Evolutionary conservation across 2,797 vertebrate genomes (phyloP).

Genomic region (Xenopus petersii): DNA sequence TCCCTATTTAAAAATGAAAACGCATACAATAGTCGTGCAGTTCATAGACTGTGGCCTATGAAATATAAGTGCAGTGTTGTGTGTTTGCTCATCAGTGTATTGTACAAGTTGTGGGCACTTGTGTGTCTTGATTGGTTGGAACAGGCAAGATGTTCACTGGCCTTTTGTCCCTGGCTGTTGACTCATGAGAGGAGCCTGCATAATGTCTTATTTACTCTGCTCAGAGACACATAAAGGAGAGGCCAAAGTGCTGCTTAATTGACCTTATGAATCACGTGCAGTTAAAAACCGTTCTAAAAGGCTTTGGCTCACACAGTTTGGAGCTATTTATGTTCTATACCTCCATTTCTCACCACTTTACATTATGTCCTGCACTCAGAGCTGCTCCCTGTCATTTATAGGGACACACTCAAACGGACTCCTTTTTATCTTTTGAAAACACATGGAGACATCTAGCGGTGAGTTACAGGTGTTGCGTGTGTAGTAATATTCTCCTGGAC

Average conservation of each 20-base stretch:
- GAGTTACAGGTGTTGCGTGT: slow-evolving; percentile 47
- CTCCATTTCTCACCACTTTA: not conserved
- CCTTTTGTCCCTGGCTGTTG: slow-evolving; percentile 16
- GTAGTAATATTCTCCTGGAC: too few relatives aligned
- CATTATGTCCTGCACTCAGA: not conserved
- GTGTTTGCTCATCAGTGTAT: too few relatives aligned
- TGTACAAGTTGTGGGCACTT: not conserved
- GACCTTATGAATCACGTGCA: slow-evolving; percentile 6
- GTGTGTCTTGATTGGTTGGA: not conserved
- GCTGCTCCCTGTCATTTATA: not conserved
- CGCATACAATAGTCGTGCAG: too few relatives aligned
- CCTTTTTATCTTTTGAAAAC: slow-evolving; percentile 52
- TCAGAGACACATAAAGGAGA: slow-evolving; percentile 4
- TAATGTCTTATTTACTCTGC: slow-evolving; percentile 18
- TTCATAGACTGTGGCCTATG: too few relatives aligned
- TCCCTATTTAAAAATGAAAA: too few relatives aligned
- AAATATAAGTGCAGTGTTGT: too few relatives aligned
- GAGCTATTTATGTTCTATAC: not conserved
- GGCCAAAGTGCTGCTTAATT: slow-evolving; percentile 11
- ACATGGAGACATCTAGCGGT: slow-evolving; percentile 79
- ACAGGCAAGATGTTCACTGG: not conserved
- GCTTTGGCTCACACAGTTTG: not conserved
- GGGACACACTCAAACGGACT: not conserved
- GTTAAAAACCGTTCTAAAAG: slow-evolving; percentile 1
- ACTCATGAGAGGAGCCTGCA: slow-evolving; percentile 17